phyloP scores from a whole-genome alignment of 2,888 invertebrate genomes.

The Hypomecis atomaria region DNA sequence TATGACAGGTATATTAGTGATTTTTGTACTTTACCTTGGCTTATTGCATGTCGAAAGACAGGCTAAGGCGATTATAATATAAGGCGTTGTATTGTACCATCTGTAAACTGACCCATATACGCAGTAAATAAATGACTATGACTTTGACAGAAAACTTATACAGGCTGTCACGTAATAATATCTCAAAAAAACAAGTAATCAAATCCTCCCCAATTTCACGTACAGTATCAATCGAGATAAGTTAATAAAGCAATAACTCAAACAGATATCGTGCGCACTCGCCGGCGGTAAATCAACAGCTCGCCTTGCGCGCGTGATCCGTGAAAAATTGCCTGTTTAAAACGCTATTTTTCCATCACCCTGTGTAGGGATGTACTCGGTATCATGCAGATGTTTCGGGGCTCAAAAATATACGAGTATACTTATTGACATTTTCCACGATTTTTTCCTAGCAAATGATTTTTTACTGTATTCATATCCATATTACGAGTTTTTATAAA shows the following conservation, averaged over 20 bases:
- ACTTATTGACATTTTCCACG: too few species aligned
- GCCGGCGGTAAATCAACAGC: conserved; percentile 74
- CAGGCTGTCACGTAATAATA: background rate
- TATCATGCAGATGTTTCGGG: conserved; percentile 47
- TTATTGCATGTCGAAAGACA: too few species aligned
- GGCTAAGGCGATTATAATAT: too few species aligned
- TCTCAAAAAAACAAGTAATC: background rate
- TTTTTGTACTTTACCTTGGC: too few species aligned
- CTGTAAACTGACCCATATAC: too few species aligned
- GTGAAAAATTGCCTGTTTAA: conserved; percentile 79
- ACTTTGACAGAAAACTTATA: too few species aligned
- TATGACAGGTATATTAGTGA: too few species aligned
- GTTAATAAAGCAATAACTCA: conserved; percentile 67
- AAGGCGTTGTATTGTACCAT: too few species aligned
- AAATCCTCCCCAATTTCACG: conserved; percentile 2
- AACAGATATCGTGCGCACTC: conserved; percentile 71
- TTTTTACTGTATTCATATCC: too few species aligned
- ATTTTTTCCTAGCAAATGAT: too few species aligned
- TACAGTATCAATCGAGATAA: conserved; percentile 29
- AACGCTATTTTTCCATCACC: conserved; percentile 64
- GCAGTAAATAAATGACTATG: too few species aligned
- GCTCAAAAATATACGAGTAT: conserved; percentile 44
- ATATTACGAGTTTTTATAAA: too few species aligned
- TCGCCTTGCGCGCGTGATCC: conserved; percentile 64
- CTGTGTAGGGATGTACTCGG: conserved; percentile 54